Conservation (phyloP, 2,113 vertebrate genomes). For the Pionites leucogaster region DNA sequence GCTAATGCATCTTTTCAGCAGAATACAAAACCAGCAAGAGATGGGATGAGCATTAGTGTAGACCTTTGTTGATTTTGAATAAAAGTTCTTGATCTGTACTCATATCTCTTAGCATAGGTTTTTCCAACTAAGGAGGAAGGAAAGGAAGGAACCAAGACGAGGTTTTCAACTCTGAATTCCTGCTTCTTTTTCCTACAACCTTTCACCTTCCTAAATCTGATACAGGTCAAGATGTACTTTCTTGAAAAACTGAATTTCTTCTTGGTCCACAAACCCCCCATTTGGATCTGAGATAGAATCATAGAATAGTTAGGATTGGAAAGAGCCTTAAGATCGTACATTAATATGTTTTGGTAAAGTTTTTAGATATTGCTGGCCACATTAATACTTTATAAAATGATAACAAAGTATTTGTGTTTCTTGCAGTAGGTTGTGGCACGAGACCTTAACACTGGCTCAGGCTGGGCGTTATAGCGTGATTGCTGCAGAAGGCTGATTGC, state of each 20-base stretch:
- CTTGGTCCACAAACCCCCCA: neutral
- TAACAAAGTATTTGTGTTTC: neutral
- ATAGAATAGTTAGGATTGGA: no score
- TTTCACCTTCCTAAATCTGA: neutral
- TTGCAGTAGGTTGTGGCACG: neutral
- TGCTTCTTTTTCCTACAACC: neutral
- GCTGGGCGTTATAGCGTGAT: neutral
- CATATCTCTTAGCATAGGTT: neutral
- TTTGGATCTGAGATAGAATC: neutral
- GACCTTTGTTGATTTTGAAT: neutral
- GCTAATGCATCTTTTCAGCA: neutral
- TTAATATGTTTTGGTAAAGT: neutral
- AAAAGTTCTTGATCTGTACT: neutral
- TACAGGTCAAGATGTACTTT: neutral
- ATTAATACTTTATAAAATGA: neutral
- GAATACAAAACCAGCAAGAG: neutral
- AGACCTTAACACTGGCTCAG: neutral
- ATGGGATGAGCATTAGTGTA: neutral
- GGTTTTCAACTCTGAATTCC: neutral
- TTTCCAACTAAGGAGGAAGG: neutral
- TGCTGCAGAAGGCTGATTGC: neutral
- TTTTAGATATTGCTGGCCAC: neutral
- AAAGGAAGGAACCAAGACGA: neutral
- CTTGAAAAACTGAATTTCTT: neutral
- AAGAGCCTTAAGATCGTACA: no score